A percentile compares a stretch with the other conserved stretches of the same genome.
These are phyloP conservation scores for Leucophenga varia DNA, from an alignment of 1,140 invertebrate species.

Conservation along the genomic window DNA sequence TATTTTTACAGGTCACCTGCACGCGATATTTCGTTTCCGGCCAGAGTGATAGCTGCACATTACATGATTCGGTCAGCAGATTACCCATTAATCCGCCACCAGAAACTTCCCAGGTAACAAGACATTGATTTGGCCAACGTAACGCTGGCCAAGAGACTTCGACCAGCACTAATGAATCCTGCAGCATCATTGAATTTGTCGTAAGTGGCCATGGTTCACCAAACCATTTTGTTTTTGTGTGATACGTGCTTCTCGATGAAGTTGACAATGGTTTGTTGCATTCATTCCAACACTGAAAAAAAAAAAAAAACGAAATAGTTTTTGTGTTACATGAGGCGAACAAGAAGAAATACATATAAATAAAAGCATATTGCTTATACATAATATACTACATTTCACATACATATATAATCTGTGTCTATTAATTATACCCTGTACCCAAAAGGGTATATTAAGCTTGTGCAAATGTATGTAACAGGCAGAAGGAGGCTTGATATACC, in stretches of 20 bases:
- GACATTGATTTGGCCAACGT: constrained; percentile 66
- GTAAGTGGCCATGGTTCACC: constrained; percentile 20
- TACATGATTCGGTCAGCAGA: constrained; percentile 76
- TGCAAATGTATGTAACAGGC: background rate
- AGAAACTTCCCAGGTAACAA: constrained; percentile 81
- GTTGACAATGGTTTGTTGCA: constrained; percentile 33
- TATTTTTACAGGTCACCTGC: constrained; percentile 63
- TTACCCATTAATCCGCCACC: constrained; percentile 80
- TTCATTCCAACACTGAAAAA: constrained; percentile 43
- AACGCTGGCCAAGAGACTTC: constrained; percentile 74
- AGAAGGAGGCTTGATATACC: background rate
- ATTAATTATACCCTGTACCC: background rate
- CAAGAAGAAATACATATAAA: background rate
- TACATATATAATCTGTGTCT: no score
- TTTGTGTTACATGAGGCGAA: background rate
- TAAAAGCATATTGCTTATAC: background rate
- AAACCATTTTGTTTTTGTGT: constrained; percentile 24
- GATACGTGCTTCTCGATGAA: constrained; percentile 36
- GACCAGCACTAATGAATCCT: constrained; percentile 66
- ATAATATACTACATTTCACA: no score
- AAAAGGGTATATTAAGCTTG: background rate
- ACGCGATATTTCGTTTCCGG: constrained; percentile 78
- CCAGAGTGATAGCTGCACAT: constrained; percentile 75
- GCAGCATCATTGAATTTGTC: constrained; percentile 31
- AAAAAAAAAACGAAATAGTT: constrained; percentile 5